A percentile compares a stretch with the other conserved stretches of the same genome.
phyloP scores from a whole-genome alignment of 1,140 invertebrate species.

The Diabrotica undecimpunctata region DNA sequence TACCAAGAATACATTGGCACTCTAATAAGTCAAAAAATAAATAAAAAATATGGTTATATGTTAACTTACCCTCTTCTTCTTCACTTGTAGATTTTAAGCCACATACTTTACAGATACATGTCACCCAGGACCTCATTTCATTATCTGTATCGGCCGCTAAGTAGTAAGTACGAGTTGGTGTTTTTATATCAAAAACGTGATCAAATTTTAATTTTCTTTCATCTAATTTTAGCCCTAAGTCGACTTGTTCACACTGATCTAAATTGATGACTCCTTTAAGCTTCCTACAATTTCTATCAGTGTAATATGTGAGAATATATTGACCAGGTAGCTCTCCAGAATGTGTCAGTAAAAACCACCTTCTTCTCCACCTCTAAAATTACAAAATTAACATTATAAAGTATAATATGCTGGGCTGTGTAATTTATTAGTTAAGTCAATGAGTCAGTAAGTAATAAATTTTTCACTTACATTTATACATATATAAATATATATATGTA shows the following conservation, averaged over 20 bases:
- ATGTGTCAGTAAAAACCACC: conserved; percentile 89
- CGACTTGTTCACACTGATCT: conserved; percentile 93
- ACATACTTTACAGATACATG: conserved; percentile 89
- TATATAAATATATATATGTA: too few species aligned
- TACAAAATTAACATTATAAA: conserved; percentile 4
- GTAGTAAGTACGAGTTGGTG: conserved; percentile 84
- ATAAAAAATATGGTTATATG: too few species aligned
- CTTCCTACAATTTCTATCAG: conserved; percentile 79
- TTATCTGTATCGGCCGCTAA: conserved; percentile 84
- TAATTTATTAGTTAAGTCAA: too few species aligned
- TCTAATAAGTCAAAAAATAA: too few species aligned
- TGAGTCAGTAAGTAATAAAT: too few species aligned
- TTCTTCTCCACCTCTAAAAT: conserved; percentile 83
- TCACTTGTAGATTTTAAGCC: conserved; percentile 78
- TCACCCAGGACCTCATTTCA: conserved; percentile 94
- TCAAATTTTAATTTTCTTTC: conserved; percentile 77
- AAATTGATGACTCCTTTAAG: conserved; percentile 89
- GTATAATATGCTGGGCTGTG: too few species aligned
- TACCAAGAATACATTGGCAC: too few species aligned
- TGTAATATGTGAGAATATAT: conserved; percentile 91
- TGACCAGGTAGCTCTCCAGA: conserved; percentile 87
- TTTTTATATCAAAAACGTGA: conserved; percentile 86
- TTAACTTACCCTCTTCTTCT: conserved; percentile 53
- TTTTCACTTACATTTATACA: too few species aligned
- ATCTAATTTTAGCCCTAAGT: conserved; percentile 80